A percentile compares a stretch with the other conserved stretches of the same genome.
Conservation (phyloP, 2,888 invertebrate species). For the Drosophila atroscutellata region DNA sequence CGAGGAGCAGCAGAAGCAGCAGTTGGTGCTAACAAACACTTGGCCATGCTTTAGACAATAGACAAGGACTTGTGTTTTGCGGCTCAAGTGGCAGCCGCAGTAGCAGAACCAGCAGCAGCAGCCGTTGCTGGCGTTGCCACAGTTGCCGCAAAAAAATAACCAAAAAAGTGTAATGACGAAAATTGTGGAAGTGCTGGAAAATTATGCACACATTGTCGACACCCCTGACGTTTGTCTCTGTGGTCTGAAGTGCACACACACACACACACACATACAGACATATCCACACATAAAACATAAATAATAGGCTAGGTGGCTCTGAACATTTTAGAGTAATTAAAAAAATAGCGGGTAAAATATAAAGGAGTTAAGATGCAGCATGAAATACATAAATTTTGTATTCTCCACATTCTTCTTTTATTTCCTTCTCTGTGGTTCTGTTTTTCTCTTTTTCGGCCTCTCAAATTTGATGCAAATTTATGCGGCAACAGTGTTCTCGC, state of each 20-base stretch:
- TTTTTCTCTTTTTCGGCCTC: constrained; percentile 44
- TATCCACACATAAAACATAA: constrained; percentile 44
- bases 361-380: constrained; percentile 69
- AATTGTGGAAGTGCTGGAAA: constrained; percentile 78
- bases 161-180: constrained; percentile 73
- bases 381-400: constrained; percentile 57
- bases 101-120: background rate
- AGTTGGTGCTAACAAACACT: constrained; percentile 74
- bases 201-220: constrained; percentile 74
- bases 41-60: constrained; percentile 80
- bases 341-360: constrained; percentile 63
- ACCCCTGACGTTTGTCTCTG: constrained; percentile 52
- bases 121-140: constrained; percentile 35
- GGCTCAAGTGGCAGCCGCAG: constrained; percentile 77
- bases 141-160: constrained; percentile 49
- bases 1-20: constrained; percentile 6
- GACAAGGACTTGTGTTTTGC: constrained; percentile 78
- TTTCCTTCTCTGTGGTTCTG: constrained; percentile 5
- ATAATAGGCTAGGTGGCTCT: constrained; percentile 68
- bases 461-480: constrained; percentile 76
- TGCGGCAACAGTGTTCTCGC: constrained; percentile 44
- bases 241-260: constrained; percentile 62
- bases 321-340: constrained; percentile 80
- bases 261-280: constrained; percentile 9
- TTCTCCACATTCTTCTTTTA: constrained; percentile 33